Conservation (phyloP, 1,140 invertebrate genomes). For the Orius laevigatus region DNA sequence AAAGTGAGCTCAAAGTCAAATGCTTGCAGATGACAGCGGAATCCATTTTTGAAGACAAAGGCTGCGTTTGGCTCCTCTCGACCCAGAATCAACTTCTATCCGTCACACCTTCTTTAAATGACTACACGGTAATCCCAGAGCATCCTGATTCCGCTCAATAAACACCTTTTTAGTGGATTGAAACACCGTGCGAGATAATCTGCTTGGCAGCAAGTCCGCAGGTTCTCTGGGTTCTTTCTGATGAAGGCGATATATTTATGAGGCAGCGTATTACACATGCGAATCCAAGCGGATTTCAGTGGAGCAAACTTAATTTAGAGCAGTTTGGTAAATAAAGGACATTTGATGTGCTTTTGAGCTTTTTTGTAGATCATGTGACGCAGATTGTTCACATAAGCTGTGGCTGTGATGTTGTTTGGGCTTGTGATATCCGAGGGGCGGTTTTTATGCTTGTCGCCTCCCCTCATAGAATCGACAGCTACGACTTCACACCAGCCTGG, state of each 20-base stretch:
- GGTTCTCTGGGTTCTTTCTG: constrained; percentile 32
- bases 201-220: constrained; percentile 27
- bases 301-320: constrained; percentile 29
- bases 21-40: constrained; percentile 30
- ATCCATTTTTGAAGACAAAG: constrained; percentile 27
- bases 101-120: neutral
- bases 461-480: constrained; percentile 27
- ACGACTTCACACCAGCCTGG: constrained; percentile 33
- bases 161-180: constrained; percentile 21
- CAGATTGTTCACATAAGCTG: constrained; percentile 30
- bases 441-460: constrained; percentile 33
- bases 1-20: constrained; percentile 12
- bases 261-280: constrained; percentile 27
- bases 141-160: too few species aligned
- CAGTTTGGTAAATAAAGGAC: constrained; percentile 25
- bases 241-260: constrained; percentile 28
- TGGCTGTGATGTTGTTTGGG: constrained; percentile 34
- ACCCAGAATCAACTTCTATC: constrained; percentile 18
- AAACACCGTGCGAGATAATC: constrained; percentile 22
- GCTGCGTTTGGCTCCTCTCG: constrained; percentile 29
- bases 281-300: constrained; percentile 27
- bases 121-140: neutral
- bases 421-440: constrained; percentile 30
- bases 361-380: constrained; percentile 25
- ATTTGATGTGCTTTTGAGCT: too few species aligned